Base-by-base conservation (phyloP, 2,888 invertebrate genomes). In the Rotaria macrura region DNA sequence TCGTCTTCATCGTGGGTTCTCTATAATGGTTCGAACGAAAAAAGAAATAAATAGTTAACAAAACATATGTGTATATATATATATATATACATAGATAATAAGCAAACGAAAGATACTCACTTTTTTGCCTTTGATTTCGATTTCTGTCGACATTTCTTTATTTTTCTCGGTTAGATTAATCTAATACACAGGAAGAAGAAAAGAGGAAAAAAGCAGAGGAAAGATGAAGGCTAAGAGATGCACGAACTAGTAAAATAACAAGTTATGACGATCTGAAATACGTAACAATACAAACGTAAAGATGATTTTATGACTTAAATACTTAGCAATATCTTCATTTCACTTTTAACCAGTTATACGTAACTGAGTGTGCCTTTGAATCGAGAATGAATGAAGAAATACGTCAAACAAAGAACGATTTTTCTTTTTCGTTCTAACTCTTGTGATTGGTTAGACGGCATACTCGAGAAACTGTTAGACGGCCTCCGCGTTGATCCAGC, bases 1-100 rank as follows among this genome's bases (percentile, higher is more conserved):
- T 79, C 79, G 17, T 79, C 79, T 14, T 79, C 79, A 43, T 79
- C 79, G 43, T 79, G 79, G 25, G 79, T 79, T n/a, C 79, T 40
- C 79, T 79, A 43, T n/a, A n/a, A n/a, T n/a, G n/a, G n/a, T n/a
- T n/a, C n/a, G n/a, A n/a, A n/a, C n/a, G n/a, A n/a, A n/a, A n/a
- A n/a, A n/a, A n/a, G n/a, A n/a, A n/a, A n/a, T n/a, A n/a, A n/a
- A n/a, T n/a, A n/a, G n/a, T n/a, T n/a, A n/a, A n/a, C n/a, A n/a
- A n/a, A n/a, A n/a, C n/a, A n/a, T n/a, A n/a, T n/a, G n/a, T n/a
- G n/a, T n/a, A n/a, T n/a, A n/a, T n/a, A n/a, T n/a, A n/a, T n/a
- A n/a, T n/a, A n/a, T n/a, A n/a, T n/a, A n/a, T n/a, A 74, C 7
- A 23, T 55, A 55, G n/a, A n/a, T n/a, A n/a, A n/a, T n/a, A n/a